phyloP scores from a whole-genome alignment of 2,888 invertebrate species.

The Drosophila nr. perissopoda region DNA sequence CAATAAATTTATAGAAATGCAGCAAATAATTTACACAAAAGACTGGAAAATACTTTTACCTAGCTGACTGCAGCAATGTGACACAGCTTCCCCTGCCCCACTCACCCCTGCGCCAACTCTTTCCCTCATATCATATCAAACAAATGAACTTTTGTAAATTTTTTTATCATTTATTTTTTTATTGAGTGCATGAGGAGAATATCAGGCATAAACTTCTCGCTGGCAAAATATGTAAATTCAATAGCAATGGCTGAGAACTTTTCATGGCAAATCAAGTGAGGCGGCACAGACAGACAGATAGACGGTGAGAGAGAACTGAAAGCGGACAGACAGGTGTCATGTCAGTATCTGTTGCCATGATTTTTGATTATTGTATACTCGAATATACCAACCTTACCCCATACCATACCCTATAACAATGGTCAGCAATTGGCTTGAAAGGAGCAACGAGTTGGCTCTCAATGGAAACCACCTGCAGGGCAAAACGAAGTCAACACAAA shows the following conservation, averaged over 20 bases:
- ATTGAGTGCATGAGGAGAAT: conserved; percentile 17
- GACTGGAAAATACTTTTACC: conserved; percentile 19
- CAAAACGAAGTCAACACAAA: conserved; percentile 22
- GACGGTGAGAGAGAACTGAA: conserved; percentile 26
- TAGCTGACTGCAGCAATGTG: conserved; percentile 16
- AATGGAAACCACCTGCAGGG: conserved; percentile 40
- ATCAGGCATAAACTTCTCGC: conserved; percentile 40
- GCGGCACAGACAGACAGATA: conserved; percentile 16
- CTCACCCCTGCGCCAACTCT: neutral
- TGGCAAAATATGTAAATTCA: conserved; percentile 72
- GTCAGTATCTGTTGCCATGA: conserved; percentile 67
- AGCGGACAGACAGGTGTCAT: conserved; percentile 70
- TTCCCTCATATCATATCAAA: conserved; percentile 24
- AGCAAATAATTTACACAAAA: conserved; percentile 57
- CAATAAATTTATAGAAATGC: conserved; percentile 63
- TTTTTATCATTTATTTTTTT: conserved; percentile 3
- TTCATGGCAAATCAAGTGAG: conserved; percentile 69
- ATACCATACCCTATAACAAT: conserved; percentile 25
- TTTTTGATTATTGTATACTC: conserved; percentile 70
- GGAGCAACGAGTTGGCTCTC: conserved; percentile 42
- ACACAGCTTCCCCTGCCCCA: neutral
- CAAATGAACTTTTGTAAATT: conserved; percentile 20
- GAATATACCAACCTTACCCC: neutral
- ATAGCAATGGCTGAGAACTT: conserved; percentile 60
- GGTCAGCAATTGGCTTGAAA: conserved; percentile 51